Evolutionary conservation across 2,888 invertebrate species (phyloP), one percentile per base, ranked within the genome.

Genomic region (Diaphora mendica): DNA sequence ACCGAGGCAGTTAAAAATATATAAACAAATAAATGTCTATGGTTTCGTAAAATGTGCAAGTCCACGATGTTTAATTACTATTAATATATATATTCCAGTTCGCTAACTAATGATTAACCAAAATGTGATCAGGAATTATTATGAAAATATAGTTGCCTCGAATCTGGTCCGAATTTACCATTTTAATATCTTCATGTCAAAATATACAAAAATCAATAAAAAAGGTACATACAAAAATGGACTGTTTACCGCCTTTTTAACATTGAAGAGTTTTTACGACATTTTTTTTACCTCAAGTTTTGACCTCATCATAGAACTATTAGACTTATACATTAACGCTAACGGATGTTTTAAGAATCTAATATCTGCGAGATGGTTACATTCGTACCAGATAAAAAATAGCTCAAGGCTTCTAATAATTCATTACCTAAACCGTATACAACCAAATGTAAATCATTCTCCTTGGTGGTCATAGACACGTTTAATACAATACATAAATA

Each of bases 401-500:
- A 76, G 65, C 55, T 76, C 59, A 78, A 78, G 78, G 77, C 79
- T 72, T 65, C 76, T 69, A 70, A 73, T 70, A 80, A 55, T 74
- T 79, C 79, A 80, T 74, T 77, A 62, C 72, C 30, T 77, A 74
- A 78, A 80, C 77, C 80, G 77, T 76, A 79, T 73, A 75, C 70
- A 30, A 72, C 73, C 78, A 77, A 77, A 83, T 78, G 72, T 70
- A 69, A 71, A 74, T 71, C 80, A 85, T 78, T 69, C 79, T 73
- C 70, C 33, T 64, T 55, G 72, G 75, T 70, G 79, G 64, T 70
- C 73, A 1, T 71, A 76, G 77, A 77, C 77, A 79, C 76, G 42
- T 75, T 75, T 75, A 79, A 79, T 77, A 84, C 75, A 79, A 79
- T 77, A 84, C 75, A 84, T 75, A 72, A 81, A 81, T 82, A 80